Evolutionary conservation across 2,113 vertebrate genomes (phyloP).

Genomic region (Brachypteracias leptosomus): DNA sequence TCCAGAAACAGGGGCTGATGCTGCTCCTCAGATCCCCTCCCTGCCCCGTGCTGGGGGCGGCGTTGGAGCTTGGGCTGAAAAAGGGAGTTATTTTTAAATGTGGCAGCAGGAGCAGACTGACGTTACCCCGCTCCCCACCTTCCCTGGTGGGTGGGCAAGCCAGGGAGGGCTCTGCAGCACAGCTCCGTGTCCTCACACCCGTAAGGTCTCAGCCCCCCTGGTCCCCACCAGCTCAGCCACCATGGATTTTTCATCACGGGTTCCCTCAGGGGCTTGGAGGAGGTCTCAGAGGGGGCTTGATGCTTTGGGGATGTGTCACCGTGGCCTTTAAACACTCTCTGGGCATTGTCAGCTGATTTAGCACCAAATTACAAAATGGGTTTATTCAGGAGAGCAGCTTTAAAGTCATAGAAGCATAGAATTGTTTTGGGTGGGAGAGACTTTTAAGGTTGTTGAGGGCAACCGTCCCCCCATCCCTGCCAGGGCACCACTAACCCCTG

Average conservation of each 20-base stretch:
- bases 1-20: accelerated
- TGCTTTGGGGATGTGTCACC: not conserved
- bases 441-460: not conserved
- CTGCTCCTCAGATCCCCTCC: not conserved
- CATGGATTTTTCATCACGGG: not conserved
- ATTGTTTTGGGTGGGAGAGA: not conserved
- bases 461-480: not conserved
- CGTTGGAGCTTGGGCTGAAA: not conserved
- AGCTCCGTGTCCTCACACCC: accelerated
- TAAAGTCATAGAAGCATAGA: not conserved
- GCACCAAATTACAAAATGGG: accelerated
- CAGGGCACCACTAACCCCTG: not conserved
- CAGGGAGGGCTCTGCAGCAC: not conserved
- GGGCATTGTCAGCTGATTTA: not conserved
- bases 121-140: not conserved
- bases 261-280: not conserved
- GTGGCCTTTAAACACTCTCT: not conserved
- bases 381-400: not conserved
- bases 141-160: not conserved
- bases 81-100: constrained; percentile 36
- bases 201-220: accelerated
- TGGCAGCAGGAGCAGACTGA: not conserved
- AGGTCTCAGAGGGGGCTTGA: not conserved
- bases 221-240: too few species aligned
- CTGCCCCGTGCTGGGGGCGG: not conserved